Base-by-base conservation (phyloP, 2,797 vertebrate species). In the Chiloscyllium punctatum region DNA sequence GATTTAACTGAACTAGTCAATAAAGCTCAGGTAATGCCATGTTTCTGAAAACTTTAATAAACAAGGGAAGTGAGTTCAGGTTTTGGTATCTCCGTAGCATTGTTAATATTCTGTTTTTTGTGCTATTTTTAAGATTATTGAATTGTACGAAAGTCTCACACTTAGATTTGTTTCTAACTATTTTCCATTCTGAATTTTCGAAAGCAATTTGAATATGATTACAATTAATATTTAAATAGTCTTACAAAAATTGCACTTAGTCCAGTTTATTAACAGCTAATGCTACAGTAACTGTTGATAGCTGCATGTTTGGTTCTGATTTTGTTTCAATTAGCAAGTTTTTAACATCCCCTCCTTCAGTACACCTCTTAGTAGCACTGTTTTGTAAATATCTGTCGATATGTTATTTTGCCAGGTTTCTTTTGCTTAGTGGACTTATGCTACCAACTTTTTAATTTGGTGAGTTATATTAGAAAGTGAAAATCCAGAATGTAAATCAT, bases 291-390 rank as follows among this genome's bases (percentile, higher is more conserved):
- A 92, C 90, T 69, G 62, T 13, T 69, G 62, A 23, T 69, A 66
- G 69, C 66, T 92, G 23, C 62, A 69, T n/a, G 42, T 92, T 92
- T 92, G 62, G n/a, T n/a, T 92, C 42, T 92, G n/a, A 42, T 92
- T 66, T 92, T 92, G 90, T 92, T 92, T 92, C 62, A 69, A 69
- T 92, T 69, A 92, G 21, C 90, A 92, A 25, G 90, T 37, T 92
- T 92, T 92, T n/a, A 4, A 92, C 30, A 8, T 68, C 42, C 90
- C n/a, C 90, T 92, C 90, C n/a, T 69, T 37, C 37, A 9, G 18
- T 68, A 68, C n/a, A 3, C 18, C 62, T 68, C n/a, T 92, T 69
- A 92, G 37, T 42, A 92, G 18, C n/a, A 0, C 90, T 69, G n/a
- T 92, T 92, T 92, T 66, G n/a, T 69, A 42, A 92, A 92, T 92